phyloP scores from a whole-genome alignment of 2,888 invertebrate species.

The Dynastes maya region DNA sequence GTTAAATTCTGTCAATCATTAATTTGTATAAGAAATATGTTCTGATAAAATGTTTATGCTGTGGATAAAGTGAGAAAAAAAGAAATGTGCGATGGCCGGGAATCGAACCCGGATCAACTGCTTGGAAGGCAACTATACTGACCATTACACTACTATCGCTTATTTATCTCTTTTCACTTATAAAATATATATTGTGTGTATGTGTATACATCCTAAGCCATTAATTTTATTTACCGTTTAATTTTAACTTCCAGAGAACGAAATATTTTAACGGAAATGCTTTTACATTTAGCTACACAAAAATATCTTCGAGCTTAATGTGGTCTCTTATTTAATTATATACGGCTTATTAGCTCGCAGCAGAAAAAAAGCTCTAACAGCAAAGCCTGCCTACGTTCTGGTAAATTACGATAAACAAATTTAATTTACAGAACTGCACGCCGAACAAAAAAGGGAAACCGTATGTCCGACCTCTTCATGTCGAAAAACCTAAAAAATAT shows the following conservation, averaged over 20 bases:
- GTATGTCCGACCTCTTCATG: neutral
- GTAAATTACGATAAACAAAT: constrained; percentile 20
- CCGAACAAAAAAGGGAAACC: neutral
- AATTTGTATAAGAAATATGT: no score
- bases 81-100: constrained; percentile 68
- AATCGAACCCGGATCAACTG: constrained; percentile 71
- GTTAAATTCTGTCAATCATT: no score
- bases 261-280: constrained; percentile 9
- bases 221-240: constrained; percentile 12
- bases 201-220: neutral
- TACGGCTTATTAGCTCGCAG: constrained; percentile 19
- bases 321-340: constrained; percentile 19
- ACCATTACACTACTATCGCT: constrained; percentile 71
- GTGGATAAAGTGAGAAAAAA: neutral
- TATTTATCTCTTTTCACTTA: neutral
- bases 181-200: neutral
- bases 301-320: constrained; percentile 22
- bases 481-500: neutral
- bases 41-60: no score
- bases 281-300: neutral
- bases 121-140: constrained; percentile 71
- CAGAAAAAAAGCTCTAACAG: constrained; percentile 1
- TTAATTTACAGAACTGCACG: constrained; percentile 20
- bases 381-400: neutral
- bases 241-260: neutral